Conservation (phyloP, 2,797 vertebrate species). For the Novumbra hubbsi region DNA sequence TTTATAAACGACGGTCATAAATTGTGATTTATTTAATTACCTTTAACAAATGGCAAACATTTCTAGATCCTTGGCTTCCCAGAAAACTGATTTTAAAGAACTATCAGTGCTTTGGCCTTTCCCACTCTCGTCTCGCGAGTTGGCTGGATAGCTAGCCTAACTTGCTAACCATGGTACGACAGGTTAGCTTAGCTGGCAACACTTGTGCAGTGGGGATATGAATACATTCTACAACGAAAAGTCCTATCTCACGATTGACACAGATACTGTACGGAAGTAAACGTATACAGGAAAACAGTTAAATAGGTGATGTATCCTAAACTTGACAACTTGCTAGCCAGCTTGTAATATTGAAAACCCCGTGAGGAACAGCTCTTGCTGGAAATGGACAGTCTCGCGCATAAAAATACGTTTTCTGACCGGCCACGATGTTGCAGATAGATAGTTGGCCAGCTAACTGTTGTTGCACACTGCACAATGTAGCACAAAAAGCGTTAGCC, state of each 20-base stretch:
- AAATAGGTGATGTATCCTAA: background rate
- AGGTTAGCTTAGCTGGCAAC: background rate
- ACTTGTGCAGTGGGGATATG: background rate
- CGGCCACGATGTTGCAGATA: background rate
- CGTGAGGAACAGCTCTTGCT: background rate
- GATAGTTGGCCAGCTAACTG: background rate
- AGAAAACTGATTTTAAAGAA: background rate
- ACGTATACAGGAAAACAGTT: background rate
- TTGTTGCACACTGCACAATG: too few relatives aligned
- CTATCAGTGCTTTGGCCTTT: background rate
- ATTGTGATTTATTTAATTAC: background rate
- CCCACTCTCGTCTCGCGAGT: background rate
- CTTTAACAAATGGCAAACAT: background rate
- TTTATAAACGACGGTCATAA: background rate
- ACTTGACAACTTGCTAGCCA: background rate
- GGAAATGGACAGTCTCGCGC: background rate
- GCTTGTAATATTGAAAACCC: background rate
- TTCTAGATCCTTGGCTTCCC: background rate
- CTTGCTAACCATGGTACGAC: background rate
- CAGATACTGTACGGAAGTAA: background rate
- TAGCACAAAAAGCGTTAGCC: background rate
- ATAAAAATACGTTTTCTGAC: background rate
- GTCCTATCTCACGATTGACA: background rate
- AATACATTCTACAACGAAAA: background rate
- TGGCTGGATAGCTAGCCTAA: background rate